Base-by-base conservation (phyloP, 2,888 invertebrate genomes). In the Tethea ocularis region DNA sequence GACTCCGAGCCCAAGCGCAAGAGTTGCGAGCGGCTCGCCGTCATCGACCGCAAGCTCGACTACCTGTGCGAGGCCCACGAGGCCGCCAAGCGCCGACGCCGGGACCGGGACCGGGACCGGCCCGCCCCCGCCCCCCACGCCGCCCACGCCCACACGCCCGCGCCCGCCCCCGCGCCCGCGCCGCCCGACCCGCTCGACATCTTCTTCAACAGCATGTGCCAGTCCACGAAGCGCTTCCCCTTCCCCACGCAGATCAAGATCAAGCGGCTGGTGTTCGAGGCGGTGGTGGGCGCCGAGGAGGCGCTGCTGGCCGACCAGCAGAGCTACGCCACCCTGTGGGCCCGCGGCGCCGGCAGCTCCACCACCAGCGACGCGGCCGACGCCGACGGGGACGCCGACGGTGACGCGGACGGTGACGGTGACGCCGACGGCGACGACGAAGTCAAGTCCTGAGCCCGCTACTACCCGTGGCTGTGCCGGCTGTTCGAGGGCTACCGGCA, bases 141-240 rank as follows among this genome's bases (percentile, higher is more conserved):
- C 62, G 33, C 62, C 56, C 17, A 24, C 59, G 56, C 63, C 64
- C 53, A 54, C 33, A 26, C 62, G 8, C 38, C 11, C 1, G 13
- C 59, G 33, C 55, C 61, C 57, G 59, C 60, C 46, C 61, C 26
- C 56, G 63, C 66, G 46, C 68, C 52, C 59, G 26, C 63, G 60
- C 38, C 63, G 57, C 82, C 83, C 20, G 89, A 90, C 73, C 88
- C 91, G 57, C 82, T 91, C 56, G 91, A 91, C 76, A 88, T 87
- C 61, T 92, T 92, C 81, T 92, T 92, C 81, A 87, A 84, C 77
- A 81, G 91, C 82, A 92, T 92, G 92, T 91, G 91, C 74, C 90
- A 91, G 78, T 82, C 89, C 54, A 88, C 91, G 38, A 90, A 90
- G 77, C 83, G 91, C 38, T 79, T 92, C 64, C 88, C 92, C 17